phyloP scores from a whole-genome alignment of 2,888 invertebrate species.

The Sussaba pulchella region DNA sequence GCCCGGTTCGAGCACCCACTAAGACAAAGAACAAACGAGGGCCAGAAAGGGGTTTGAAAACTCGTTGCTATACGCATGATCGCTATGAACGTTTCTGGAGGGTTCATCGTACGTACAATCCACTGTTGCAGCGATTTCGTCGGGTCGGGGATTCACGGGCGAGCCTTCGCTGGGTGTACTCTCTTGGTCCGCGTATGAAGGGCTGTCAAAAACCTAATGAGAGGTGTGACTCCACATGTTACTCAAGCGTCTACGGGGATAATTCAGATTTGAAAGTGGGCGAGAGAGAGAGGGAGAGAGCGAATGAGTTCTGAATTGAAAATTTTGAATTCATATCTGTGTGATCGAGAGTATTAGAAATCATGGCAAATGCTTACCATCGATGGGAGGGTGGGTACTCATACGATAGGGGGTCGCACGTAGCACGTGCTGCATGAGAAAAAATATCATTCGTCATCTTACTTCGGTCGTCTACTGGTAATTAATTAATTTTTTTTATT shows the following conservation, averaged over 20 bases:
- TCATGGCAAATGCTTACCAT: too few relatives aligned
- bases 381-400: too few relatives aligned
- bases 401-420: too few relatives aligned
- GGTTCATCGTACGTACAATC: constrained; percentile 47
- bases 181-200: constrained; percentile 83
- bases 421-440: too few relatives aligned
- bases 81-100: constrained; percentile 67
- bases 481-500: too few relatives aligned
- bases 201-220: constrained; percentile 85
- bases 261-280: constrained; percentile 73
- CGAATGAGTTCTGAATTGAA: constrained; percentile 24
- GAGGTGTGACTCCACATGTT: constrained; percentile 85
- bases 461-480: too few relatives aligned
- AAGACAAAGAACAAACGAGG: constrained; percentile 82
- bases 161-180: constrained; percentile 78
- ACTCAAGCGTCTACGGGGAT: constrained; percentile 76
- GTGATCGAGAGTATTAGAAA: constrained; percentile 10
- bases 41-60: constrained; percentile 56
- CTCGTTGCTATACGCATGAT: constrained; percentile 64
- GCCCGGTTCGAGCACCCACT: constrained; percentile 74
- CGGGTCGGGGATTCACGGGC: constrained; percentile 62
- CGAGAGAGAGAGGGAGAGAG: not conserved
- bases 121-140: constrained; percentile 50
- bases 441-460: too few relatives aligned
- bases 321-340: constrained; percentile 16